These are phyloP conservation scores for Cephalopholis sonnerati DNA, from an alignment of 2,113 vertebrate species.

Conservation along the genomic window DNA sequence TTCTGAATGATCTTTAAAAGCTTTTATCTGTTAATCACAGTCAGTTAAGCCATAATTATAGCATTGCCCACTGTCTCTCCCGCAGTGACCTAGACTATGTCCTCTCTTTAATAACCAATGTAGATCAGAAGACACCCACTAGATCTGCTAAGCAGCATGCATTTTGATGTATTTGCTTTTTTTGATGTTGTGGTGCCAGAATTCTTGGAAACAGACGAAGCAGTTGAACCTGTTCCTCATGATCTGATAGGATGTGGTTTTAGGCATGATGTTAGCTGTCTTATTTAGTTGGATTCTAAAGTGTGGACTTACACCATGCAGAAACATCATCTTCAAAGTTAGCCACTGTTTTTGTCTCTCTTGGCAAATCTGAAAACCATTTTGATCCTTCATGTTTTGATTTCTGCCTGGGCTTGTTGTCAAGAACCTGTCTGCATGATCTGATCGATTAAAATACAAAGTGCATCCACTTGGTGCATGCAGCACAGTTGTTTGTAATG, in stretches of 20 bases:
- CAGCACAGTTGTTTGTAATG: constrained; percentile 11
- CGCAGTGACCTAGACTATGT: constrained; percentile 37
- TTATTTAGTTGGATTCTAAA: neutral
- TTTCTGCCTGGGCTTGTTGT: constrained; percentile 12
- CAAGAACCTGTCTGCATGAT: neutral
- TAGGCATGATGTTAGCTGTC: neutral
- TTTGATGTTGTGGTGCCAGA: constrained; percentile 18
- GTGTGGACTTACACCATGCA: neutral
- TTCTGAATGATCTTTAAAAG: constrained; percentile 45
- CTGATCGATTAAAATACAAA: neutral
- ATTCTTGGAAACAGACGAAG: constrained; percentile 31
- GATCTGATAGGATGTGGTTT: neutral
- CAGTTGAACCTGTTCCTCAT: constrained; percentile 33
- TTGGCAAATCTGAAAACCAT: neutral
- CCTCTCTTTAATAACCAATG: constrained; percentile 24
- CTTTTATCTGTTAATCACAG: constrained; percentile 50
- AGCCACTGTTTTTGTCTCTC: neutral
- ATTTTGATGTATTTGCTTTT: constrained; percentile 11
- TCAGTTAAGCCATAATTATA: constrained; percentile 57
- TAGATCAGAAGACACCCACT: neutral
- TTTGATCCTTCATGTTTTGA: neutral
- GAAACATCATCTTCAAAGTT: constrained; percentile 6
- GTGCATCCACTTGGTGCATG: constrained; percentile 7
- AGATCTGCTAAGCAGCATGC: neutral
- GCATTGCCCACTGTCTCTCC: constrained; percentile 25